A percentile compares a stretch with the other conserved stretches of the same genome.
Evolutionary conservation across 2,888 invertebrate species (phyloP).

Genomic region (Charanyca ferruginea): DNA sequence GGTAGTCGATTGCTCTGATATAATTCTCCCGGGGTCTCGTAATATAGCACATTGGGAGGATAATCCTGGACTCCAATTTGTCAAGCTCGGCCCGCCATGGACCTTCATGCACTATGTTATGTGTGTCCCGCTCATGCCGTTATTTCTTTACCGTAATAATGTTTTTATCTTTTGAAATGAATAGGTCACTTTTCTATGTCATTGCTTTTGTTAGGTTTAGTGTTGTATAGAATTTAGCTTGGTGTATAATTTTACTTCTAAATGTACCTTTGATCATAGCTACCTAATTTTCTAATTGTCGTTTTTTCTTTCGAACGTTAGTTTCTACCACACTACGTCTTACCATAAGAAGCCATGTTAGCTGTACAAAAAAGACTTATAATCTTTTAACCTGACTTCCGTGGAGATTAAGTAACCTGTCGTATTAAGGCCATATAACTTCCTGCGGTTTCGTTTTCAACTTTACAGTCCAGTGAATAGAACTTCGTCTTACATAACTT

Average conservation of each 20-base stretch:
- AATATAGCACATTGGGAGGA: slow-evolving; percentile 74
- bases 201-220: slow-evolving; percentile 14
- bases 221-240: not conserved
- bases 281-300: slow-evolving; percentile 47
- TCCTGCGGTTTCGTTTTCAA: slow-evolving; percentile 65
- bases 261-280: not conserved
- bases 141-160: slow-evolving; percentile 59
- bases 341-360: slow-evolving; percentile 56
- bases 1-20: slow-evolving; percentile 54
- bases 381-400: slow-evolving; percentile 54
- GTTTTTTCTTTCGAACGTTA: slow-evolving; percentile 8
- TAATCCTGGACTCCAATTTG: slow-evolving; percentile 84
- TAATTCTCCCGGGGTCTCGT: slow-evolving; percentile 61
- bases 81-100: slow-evolving; percentile 74
- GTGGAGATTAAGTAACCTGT: slow-evolving; percentile 60
- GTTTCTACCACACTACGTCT: not conserved
- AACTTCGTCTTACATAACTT: slow-evolving; percentile 4
- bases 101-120: slow-evolving; percentile 59
- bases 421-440: slow-evolving; percentile 62
- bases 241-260: not conserved
- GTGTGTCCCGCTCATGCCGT: slow-evolving; percentile 50
- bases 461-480: slow-evolving; percentile 39
- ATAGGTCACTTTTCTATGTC: slow-evolving; percentile 44
- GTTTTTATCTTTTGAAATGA: slow-evolving; percentile 56
- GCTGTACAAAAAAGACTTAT: slow-evolving; percentile 34